Base-by-base conservation (phyloP, 64 coral and sea anemone genomes). In the Pocillopora verrucosa region DNA sequence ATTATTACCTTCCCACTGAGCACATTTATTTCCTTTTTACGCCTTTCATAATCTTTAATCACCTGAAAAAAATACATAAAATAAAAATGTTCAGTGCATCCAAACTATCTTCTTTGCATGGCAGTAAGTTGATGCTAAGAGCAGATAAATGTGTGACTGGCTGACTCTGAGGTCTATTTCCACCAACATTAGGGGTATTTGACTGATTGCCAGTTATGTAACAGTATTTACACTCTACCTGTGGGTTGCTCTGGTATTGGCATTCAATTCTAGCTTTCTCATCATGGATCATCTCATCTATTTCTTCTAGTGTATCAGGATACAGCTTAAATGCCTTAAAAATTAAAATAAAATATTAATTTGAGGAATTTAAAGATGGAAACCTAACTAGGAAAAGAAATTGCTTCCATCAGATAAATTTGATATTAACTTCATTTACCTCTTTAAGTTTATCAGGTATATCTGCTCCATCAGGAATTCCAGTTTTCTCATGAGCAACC, bases 201-300 rank as follows among this genome's bases (percentile, higher is more conserved):
- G 34, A 15, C 38, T 13, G 1, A 79, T 6, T 79, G 75, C 61
- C 14, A 17, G 20, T 58, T 34, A 30, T 56, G 87, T 61, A n/a
- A 70, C 11, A 24, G 19, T 11, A 67, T 67, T 16, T 67, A 19
- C 64, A 59, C 20, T 30, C 2, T 95, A 98, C 96, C 88, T 91
- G 84, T 41, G 96, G 96, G 35, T 95, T 91, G 26, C 93, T 98
- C 62, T 93, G 96, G 36, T 99, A 95, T 51, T 95, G 95, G 65
- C 97, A 99, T 60, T 99, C 97, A 34, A 94, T 94, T 77, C 94
- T 95, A 5, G 93, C 97, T 76, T 91, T 93, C 89, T 95, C 90
- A 74, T 93, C 91, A 88, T 99, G 93, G 68, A 99, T 99, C 91
- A 95, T 85, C 64, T 93, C 91, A 69, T 99, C 97, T 74, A 99